These are phyloP conservation scores for Gnathonemus echidnorhynchus DNA, from an alignment of 2,113 vertebrate species.

Conservation along the genomic window DNA sequence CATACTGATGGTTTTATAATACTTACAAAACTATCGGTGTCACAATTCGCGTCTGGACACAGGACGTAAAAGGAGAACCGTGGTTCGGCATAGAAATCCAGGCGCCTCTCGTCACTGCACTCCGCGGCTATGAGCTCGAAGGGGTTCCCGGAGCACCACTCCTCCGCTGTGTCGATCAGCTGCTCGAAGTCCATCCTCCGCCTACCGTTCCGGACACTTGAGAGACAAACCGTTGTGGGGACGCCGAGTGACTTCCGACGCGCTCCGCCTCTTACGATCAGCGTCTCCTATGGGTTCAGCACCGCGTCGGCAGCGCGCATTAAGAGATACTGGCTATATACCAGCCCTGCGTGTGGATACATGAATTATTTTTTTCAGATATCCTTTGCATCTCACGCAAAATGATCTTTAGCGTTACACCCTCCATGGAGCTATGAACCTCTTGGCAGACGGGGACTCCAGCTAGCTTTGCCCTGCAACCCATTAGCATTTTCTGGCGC, in stretches of 20 bases:
- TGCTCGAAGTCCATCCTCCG: constrained; percentile 85
- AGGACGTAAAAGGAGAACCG: constrained; percentile 92
- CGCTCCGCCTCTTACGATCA: constrained; percentile 37
- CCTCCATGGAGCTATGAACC: constrained; percentile 30
- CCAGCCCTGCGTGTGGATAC: constrained; percentile 37
- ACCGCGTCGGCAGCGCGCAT: constrained; percentile 46
- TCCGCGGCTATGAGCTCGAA: constrained; percentile 92
- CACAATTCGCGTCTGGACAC: constrained; percentile 75
- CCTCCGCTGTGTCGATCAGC: constrained; percentile 88
- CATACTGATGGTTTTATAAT: constrained; percentile 17
- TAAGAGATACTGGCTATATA: constrained; percentile 24
- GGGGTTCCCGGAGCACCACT: constrained; percentile 87
- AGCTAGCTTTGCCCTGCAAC: constrained; percentile 25
- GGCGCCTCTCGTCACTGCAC: constrained; percentile 71
- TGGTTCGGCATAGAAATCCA: constrained; percentile 96
- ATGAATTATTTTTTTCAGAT: constrained; percentile 36
- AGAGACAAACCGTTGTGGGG: constrained; percentile 18
- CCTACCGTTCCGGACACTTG: constrained; percentile 7
- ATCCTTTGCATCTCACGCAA: constrained; percentile 43
- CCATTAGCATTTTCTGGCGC: not conserved
- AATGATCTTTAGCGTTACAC: constrained; percentile 31
- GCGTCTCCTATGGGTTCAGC: constrained; percentile 45
- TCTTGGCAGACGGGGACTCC: constrained; percentile 31
- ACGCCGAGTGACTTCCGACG: constrained; percentile 42
- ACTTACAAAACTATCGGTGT: constrained; percentile 92